Percentiles rank a stretch among this genome's conserved stretches.
Evolutionary conservation across 2,113 vertebrate genomes (phyloP).

Genomic region (Pholis gunnellus): DNA sequence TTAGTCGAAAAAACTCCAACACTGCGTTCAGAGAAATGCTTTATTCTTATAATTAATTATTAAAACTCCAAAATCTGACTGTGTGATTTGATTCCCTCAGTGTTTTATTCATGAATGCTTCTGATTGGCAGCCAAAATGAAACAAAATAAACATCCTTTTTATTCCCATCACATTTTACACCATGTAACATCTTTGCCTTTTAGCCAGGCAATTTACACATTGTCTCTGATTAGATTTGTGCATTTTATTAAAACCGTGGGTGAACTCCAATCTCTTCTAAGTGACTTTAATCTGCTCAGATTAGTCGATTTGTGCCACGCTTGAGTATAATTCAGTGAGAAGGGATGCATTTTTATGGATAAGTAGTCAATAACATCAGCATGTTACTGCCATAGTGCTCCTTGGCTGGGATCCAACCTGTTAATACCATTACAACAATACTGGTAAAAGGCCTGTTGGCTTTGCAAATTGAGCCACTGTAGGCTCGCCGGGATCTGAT

Average conservation of each 20-base stretch:
- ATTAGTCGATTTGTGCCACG: conserved; percentile 72
- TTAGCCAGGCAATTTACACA: conserved; percentile 68
- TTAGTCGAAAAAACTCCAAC: conserved; percentile 14
- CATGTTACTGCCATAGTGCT: conserved; percentile 72
- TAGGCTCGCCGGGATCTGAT: conserved; percentile 79
- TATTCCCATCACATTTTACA: conserved; percentile 13
- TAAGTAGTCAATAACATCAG: conserved; percentile 83
- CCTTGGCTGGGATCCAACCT: conserved; percentile 79
- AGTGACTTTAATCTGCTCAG: conserved; percentile 78
- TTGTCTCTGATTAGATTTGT: conserved; percentile 70
- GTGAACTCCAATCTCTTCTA: conserved; percentile 75
- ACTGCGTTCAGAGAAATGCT: not conserved
- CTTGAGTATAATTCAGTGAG: conserved; percentile 71
- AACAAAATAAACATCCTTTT: conserved; percentile 21
- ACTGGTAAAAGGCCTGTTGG: conserved; percentile 82
- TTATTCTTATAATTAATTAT: not conserved
- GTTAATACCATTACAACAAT: conserved; percentile 82
- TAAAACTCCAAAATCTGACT: conserved; percentile 15
- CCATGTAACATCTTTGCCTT: conserved; percentile 35
- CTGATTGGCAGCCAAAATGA: conserved; percentile 22
- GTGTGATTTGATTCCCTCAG: not conserved
- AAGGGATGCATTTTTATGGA: conserved; percentile 79
- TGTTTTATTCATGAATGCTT: conserved; percentile 10
- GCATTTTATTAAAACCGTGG: conserved; percentile 73
- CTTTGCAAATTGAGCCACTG: conserved; percentile 80